Percentiles rank a stretch among this genome's conserved stretches.
These are phyloP conservation scores for Galaxea fascicularis DNA, from an alignment of 92 coral and sea anemone species.

Conservation along the genomic window DNA sequence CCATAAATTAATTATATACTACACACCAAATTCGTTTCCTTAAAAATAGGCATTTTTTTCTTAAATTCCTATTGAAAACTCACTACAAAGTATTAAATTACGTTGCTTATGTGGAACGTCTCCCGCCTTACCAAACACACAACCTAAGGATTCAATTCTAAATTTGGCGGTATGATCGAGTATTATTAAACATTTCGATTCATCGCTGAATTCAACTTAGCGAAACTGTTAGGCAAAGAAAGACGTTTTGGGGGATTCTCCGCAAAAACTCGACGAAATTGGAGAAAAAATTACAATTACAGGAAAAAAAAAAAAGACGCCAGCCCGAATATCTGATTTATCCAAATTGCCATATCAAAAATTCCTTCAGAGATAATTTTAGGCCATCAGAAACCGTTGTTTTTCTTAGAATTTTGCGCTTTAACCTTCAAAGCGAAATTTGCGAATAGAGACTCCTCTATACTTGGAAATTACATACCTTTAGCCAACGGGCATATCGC, in stretches of 20 bases:
- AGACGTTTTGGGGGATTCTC: too few relatives aligned
- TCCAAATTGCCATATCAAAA: not conserved
- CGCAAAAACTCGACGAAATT: not conserved
- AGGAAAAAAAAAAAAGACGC: not conserved
- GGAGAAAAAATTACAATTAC: not conserved
- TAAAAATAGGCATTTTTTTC: too few relatives aligned
- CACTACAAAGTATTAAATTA: not conserved
- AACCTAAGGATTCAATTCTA: not conserved
- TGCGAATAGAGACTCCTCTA: not conserved
- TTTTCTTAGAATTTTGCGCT: not conserved
- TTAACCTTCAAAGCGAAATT: conserved; percentile 18
- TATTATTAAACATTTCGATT: conserved; percentile 34
- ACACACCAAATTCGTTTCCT: conserved; percentile 14
- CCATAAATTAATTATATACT: conserved; percentile 51
- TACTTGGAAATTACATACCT: conserved; percentile 68
- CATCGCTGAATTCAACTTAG: conserved; percentile 7
- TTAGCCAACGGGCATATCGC: conserved; percentile 95
- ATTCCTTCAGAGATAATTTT: conserved; percentile 6
- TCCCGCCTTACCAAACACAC: not conserved
- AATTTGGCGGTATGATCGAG: conserved; percentile 7
- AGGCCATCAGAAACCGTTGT: not conserved
- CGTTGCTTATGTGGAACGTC: not conserved
- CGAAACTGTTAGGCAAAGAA: not conserved
- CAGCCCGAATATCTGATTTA: not conserved
- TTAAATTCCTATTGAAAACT: not conserved